Conservation (phyloP, 2,888 invertebrate genomes). For the Cryptosula pallasiana region DNA sequence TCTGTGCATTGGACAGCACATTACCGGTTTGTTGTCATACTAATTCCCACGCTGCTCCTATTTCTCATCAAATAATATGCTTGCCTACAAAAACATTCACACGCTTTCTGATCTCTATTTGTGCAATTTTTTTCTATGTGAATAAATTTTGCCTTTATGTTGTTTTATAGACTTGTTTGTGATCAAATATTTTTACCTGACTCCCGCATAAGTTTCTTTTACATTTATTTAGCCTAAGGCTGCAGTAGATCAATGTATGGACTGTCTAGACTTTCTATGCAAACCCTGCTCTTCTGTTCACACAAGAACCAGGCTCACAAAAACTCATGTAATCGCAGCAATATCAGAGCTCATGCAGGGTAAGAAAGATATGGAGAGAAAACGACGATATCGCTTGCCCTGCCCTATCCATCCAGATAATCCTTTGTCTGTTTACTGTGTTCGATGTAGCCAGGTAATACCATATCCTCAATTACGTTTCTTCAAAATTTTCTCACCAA, state of each 20-base stretch:
- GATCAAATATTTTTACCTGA: no score
- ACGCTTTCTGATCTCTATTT: neutral
- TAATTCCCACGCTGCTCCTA: neutral
- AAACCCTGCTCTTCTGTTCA: neutral
- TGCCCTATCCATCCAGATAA: neutral
- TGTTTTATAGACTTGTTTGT: neutral
- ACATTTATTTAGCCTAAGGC: neutral
- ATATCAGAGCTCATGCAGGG: neutral
- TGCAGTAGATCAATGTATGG: neutral
- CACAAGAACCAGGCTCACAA: neutral
- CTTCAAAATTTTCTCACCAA: no score
- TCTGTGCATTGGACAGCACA: neutral
- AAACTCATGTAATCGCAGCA: neutral
- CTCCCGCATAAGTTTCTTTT: no score
- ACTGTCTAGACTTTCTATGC: constrained; percentile 13
- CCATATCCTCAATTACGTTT: no score
- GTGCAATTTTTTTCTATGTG: neutral
- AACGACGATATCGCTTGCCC: neutral
- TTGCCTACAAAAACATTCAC: neutral
- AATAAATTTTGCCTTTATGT: neutral
- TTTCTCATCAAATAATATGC: neutral
- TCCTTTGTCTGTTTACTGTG: neutral
- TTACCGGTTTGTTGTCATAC: no score
- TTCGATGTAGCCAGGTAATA: neutral
- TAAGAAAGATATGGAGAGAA: neutral